Conservation (phyloP, 2,113 vertebrate species). For the Struthidea cinerea region DNA sequence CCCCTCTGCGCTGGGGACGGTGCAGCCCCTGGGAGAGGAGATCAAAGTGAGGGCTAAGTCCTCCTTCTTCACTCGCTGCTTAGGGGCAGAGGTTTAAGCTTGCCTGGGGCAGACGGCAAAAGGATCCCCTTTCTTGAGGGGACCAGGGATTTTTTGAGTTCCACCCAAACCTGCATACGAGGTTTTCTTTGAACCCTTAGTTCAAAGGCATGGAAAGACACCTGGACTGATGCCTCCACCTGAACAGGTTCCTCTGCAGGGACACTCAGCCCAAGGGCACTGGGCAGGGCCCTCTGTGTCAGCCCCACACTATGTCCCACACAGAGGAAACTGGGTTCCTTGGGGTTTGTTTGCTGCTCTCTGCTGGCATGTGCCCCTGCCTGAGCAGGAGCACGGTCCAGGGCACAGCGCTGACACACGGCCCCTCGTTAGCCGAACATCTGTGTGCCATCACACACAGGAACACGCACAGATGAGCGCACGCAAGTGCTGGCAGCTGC, state of each 20-base stretch:
- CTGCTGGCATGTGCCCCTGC: neutral
- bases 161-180: neutral
- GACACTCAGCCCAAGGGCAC: accelerated
- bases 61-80: neutral
- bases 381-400: neutral
- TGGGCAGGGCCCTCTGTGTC: accelerated
- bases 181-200: neutral
- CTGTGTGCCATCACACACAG: neutral
- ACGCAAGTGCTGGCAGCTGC: neutral
- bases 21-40: neutral
- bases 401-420: neutral
- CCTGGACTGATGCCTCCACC: neutral
- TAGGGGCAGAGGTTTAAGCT: neutral
- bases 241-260: neutral
- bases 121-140: neutral
- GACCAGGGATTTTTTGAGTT: neutral
- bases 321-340: neutral
- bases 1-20: neutral
- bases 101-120: neutral
- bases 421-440: neutral
- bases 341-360: neutral
- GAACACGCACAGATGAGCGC: neutral
- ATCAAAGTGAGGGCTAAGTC: neutral
- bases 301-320: accelerated
- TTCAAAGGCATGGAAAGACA: neutral